These are phyloP conservation scores for Pachyramphus minor DNA, from an alignment of 2,113 vertebrate species.

Conservation along the genomic window DNA sequence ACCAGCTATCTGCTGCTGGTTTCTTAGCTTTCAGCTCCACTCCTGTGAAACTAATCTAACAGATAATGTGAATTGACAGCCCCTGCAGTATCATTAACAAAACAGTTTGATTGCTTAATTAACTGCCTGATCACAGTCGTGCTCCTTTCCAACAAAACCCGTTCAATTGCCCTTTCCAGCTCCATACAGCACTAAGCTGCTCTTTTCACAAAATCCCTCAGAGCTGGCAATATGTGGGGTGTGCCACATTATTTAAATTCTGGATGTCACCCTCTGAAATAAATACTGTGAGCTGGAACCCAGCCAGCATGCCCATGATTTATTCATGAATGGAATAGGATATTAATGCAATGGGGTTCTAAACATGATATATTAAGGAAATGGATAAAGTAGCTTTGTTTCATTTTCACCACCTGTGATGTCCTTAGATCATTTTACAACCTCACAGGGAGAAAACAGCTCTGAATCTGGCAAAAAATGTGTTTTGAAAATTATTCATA, in stretches of 20 bases:
- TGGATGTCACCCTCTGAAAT: neutral
- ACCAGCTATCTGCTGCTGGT: neutral
- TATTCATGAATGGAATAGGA: neutral
- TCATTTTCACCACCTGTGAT: neutral
- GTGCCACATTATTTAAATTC: neutral
- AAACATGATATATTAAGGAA: neutral
- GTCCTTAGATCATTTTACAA: neutral
- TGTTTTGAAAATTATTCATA: neutral
- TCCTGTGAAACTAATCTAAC: neutral
- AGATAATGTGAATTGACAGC: neutral
- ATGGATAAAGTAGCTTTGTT: neutral
- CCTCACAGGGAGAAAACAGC: neutral
- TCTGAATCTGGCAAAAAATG: neutral
- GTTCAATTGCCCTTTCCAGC: neutral
- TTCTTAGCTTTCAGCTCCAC: neutral
- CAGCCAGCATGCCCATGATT: neutral
- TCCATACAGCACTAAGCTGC: neutral
- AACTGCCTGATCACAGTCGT: neutral
- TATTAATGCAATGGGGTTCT: neutral
- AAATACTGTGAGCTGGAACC: neutral
- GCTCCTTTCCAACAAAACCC: neutral
- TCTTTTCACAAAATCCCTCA: neutral
- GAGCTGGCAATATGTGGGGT: neutral
- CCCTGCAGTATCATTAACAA: neutral
- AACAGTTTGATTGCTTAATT: conserved; percentile 30